phyloP scores from a whole-genome alignment of 2,113 vertebrate genomes.

The Sceloporus undulatus region DNA sequence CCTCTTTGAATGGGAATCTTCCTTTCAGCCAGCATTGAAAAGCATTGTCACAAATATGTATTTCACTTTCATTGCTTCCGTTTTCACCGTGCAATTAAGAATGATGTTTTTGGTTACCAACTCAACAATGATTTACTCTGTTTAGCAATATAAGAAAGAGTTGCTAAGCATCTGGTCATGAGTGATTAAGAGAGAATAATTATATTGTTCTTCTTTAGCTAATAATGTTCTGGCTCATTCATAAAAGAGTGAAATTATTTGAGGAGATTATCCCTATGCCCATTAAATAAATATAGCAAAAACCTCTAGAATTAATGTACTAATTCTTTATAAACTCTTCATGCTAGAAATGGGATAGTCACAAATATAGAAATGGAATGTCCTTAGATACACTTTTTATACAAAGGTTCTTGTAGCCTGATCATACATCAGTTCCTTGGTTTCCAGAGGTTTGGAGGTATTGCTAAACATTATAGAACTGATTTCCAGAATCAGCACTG shows the following conservation, averaged over 20 bases:
- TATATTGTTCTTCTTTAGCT: conserved; percentile 36
- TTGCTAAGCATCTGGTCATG: conserved; percentile 53
- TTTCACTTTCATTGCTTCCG: not conserved
- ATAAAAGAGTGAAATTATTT: conserved; percentile 12
- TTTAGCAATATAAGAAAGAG: conserved; percentile 61
- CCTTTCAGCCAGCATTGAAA: too few species aligned
- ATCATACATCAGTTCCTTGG: too few species aligned
- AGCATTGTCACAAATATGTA: conserved; percentile 9
- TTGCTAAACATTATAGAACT: too few species aligned
- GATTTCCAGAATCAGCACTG: too few species aligned
- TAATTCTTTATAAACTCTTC: not conserved
- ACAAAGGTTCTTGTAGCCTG: too few species aligned
- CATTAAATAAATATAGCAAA: conserved; percentile 1
- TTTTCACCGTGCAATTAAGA: conserved; percentile 28
- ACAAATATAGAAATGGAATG: not conserved
- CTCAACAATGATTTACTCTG: conserved; percentile 56
- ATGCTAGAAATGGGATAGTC: not conserved
- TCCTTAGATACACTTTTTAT: too few species aligned
- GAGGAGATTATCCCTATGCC: conserved; percentile 15
- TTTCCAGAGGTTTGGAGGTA: too few species aligned
- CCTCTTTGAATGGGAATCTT: too few species aligned
- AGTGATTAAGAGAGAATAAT: conserved; percentile 59
- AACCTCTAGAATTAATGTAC: not conserved
- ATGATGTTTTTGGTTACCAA: conserved; percentile 42
- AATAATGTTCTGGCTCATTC: conserved; percentile 54